phyloP scores from a whole-genome alignment of 2,113 vertebrate genomes.

The Natator depressus region DNA sequence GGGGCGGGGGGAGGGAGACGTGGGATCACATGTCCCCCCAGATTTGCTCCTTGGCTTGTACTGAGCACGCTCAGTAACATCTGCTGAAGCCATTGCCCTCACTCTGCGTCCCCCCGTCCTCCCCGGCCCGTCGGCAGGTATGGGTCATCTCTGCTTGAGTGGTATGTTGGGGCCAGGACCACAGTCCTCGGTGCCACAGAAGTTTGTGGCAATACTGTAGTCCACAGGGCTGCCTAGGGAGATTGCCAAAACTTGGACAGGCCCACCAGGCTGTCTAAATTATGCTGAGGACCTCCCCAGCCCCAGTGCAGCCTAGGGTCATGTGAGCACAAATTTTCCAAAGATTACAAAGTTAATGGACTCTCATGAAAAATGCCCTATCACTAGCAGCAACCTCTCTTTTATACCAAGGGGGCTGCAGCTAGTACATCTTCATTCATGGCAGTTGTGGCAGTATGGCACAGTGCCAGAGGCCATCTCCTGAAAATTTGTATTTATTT shows the following conservation, averaged over 20 bases:
- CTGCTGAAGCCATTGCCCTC: too few species aligned
- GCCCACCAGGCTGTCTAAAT: background rate
- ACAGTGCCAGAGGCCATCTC: background rate
- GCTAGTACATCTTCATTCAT: background rate
- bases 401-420: background rate
- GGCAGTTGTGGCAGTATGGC: background rate
- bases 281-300: background rate
- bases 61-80: too few species aligned
- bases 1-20: too few species aligned
- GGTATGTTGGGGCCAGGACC: background rate
- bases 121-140: too few species aligned
- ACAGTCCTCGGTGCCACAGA: background rate
- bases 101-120: too few species aligned
- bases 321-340: background rate
- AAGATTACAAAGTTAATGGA: background rate
- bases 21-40: too few species aligned
- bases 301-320: background rate
- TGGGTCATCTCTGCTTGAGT: too few species aligned
- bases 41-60: too few species aligned
- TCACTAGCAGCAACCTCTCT: background rate
- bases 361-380: background rate
- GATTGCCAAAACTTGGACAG: background rate
- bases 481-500: background rate
- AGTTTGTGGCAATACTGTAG: background rate
- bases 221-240: background rate